Evolutionary conservation across 2,113 vertebrate genomes (phyloP).

Genomic region (Periophthalmus modestus): DNA sequence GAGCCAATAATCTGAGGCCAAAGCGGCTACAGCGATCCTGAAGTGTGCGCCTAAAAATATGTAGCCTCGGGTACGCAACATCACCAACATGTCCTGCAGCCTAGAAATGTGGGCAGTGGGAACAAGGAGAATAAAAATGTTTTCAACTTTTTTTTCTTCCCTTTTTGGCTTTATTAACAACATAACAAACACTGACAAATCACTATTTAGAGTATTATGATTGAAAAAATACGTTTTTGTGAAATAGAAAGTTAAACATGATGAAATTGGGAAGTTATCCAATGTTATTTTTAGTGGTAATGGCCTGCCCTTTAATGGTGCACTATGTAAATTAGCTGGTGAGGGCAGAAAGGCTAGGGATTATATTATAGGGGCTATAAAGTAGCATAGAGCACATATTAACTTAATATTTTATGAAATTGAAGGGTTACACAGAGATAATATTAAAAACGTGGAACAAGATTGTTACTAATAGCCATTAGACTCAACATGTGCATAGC

Average conservation of each 20-base stretch:
- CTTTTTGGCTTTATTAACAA: neutral
- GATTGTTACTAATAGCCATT: neutral
- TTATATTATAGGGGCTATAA: too few relatives aligned
- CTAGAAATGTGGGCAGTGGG: neutral
- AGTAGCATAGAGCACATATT: neutral
- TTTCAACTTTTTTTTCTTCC: neutral
- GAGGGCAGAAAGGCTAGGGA: too few relatives aligned
- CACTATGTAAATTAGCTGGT: neutral
- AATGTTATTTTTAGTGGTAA: too few relatives aligned
- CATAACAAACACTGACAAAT: too few relatives aligned
- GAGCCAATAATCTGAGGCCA: constrained; percentile 27
- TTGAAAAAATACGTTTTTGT: too few relatives aligned
- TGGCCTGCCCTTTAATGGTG: neutral
- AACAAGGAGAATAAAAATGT: neutral
- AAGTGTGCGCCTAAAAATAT: neutral
- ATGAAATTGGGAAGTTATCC: too few relatives aligned
- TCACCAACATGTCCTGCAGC: neutral
- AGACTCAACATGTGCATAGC: neutral
- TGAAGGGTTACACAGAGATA: neutral
- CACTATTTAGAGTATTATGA: too few relatives aligned
- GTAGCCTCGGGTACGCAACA: neutral
- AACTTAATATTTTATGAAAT: neutral
- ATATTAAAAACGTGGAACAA: neutral
- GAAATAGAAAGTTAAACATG: too few relatives aligned
- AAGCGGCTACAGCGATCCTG: neutral